Evolutionary conservation across 2,113 vertebrate species (phyloP), one percentile per base, ranked within the genome.

Genomic region (Phylloscopus trochilus): DNA sequence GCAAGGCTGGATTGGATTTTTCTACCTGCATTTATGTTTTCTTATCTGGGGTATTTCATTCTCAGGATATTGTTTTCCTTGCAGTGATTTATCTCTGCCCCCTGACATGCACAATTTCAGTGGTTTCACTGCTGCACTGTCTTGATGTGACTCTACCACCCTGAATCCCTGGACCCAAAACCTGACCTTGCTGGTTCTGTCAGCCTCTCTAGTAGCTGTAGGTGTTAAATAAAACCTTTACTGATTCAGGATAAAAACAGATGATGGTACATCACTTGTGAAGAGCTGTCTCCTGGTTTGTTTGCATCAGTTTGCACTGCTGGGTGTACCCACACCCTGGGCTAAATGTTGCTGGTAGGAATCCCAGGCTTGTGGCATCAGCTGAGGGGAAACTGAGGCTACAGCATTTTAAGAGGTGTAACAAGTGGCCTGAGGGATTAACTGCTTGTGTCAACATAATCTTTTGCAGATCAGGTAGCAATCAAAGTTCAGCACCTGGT

Each of bases 151-250:
- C n/a, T 72, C 11, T 1, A 2, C 23, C 8, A 10, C 76, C 44
- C 37, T 3, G 43, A 75, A 72, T 35, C 35, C 41, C 35, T 52
- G 60, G 17, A 30, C 28, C 10, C 19, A 27, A 73, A 87, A 21
- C 13, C 47, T 0, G 0, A 17, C 39, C 7, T 51, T 56, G 35
- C 11, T 70, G 19, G 9, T 58, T 66, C 56, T 76, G 23, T 1
- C 2, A 82, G 33, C 31, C 19, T 51, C 53, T 51, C 26, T 35
- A 13, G 31, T 4, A 21, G 14, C 33, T 64, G 35, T 9, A 15
- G 52, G 33, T 33, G 33, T 51, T 47, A 75, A 74, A n/a, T 24
- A 43, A 47, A 74, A 4, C 8, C 5, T 55, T 85, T 35, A 17
- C 6, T 52, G 8, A 3, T 19, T 23, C 22, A 52, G 13, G 27